Evolutionary conservation across 2,797 vertebrate species (phyloP).

Genomic region (Rhinatrema bivittatum): DNA sequence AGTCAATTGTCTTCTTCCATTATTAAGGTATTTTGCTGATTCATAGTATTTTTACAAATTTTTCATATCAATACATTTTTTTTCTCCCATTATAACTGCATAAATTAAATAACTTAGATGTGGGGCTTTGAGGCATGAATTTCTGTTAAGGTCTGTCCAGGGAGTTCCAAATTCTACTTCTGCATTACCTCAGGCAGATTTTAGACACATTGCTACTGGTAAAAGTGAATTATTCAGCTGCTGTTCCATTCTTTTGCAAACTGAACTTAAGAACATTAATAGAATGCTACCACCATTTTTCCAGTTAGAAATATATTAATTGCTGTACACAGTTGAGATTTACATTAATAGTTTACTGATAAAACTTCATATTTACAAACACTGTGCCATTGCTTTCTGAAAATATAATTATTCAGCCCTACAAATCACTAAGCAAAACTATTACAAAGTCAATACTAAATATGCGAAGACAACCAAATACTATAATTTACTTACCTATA

Average conservation of each 20-base stretch:
- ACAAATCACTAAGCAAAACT: too few relatives aligned
- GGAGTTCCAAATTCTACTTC: constrained; percentile 1
- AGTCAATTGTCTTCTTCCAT: too few relatives aligned
- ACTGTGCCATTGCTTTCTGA: too few relatives aligned
- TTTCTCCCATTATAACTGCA: too few relatives aligned
- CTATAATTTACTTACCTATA: not conserved
- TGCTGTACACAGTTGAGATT: not conserved
- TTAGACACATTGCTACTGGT: not conserved
- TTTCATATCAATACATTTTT: too few relatives aligned
- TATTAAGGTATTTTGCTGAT: too few relatives aligned
- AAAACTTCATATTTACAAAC: not conserved
- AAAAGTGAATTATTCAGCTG: constrained; percentile 11
- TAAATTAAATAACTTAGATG: too few relatives aligned
- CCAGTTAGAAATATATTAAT: not conserved
- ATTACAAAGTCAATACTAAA: not conserved
- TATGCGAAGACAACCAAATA: not conserved
- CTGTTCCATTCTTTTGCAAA: constrained; percentile 11
- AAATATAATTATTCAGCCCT: too few relatives aligned
- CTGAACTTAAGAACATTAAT: constrained; percentile 14
- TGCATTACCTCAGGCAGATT: constrained; percentile 8
- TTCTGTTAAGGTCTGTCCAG: not conserved
- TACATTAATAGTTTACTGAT: not conserved
- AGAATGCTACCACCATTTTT: constrained; percentile 2
- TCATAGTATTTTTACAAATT: too few relatives aligned
- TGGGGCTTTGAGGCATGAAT: not conserved